Evolutionary conservation across 37 sponge, comb jelly and placozoan genomes (phyloP), one percentile per base, ranked within the genome.

Genomic region (Theonella swinhoei): DNA sequence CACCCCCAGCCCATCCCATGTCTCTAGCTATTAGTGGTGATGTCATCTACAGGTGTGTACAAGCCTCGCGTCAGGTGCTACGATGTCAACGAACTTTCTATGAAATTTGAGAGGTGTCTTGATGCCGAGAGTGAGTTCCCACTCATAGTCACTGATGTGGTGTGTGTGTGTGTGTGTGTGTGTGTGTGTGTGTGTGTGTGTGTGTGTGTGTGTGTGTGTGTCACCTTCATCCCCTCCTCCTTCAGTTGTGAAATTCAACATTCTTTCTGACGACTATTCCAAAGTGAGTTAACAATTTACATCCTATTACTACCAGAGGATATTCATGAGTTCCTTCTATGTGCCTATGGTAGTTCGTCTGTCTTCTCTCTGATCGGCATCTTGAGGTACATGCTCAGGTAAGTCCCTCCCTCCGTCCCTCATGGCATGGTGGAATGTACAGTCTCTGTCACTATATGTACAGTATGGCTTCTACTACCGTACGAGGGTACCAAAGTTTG

Each of bases 101-200:
- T 96, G 90, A 98, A 98, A 85, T 98, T 98, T 91, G 98, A 98
- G 65, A 79, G 98, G 39, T 94, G 98, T 58, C 31, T 98, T 35
- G 88, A 93, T 84, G 74, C 89, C 19, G 96, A 98, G 85, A 85
- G 93, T 92, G 42, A 5, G 68, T 66, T 66, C 7, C 3, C 54
- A 47, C 54, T 14, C 54, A 17, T 14, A 7, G 11, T 47, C 14
- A 14, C 54, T 77, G 26, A 66, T 24, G 29, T 14, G 7, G 54
- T 47, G n/a, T n/a, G n/a, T n/a, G n/a, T n/a, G n/a, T n/a, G n/a
- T n/a, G n/a, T n/a, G n/a, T n/a, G n/a, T n/a, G n/a, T n/a, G n/a
- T n/a, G n/a, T n/a, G n/a, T n/a, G n/a, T n/a, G n/a, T n/a, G n/a
- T n/a, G n/a, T n/a, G n/a, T n/a, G n/a, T n/a, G n/a, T n/a, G n/a